Percentiles rank a stretch among this genome's conserved stretches.
These are phyloP conservation scores for Apodemia zela DNA, from an alignment of 2,888 invertebrate species.

Conservation along the genomic window DNA sequence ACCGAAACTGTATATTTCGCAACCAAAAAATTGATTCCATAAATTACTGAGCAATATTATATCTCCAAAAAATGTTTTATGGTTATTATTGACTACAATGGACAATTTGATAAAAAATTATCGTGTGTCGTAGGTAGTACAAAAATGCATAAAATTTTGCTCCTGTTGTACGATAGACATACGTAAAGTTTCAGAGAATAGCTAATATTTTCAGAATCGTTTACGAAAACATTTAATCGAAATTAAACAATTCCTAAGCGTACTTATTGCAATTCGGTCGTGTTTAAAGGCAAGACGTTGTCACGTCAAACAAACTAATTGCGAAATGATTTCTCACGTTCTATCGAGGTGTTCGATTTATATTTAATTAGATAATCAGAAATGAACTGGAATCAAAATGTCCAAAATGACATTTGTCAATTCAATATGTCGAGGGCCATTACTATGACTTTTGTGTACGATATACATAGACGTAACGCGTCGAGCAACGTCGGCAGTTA, in stretches of 20 bases:
- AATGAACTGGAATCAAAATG: conserved; percentile 48
- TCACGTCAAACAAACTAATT: conserved; percentile 40
- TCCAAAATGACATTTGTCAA: conserved; percentile 64
- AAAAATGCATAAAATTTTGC: too few relatives aligned
- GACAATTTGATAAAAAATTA: too few relatives aligned
- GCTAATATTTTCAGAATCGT: too few relatives aligned
- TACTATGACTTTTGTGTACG: conserved; percentile 32
- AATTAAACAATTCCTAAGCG: background rate
- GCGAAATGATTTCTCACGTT: conserved; percentile 4
- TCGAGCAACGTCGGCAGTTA: background rate
- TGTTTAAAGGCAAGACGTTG: conserved; percentile 52
- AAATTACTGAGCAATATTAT: too few relatives aligned
- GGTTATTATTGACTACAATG: too few relatives aligned
- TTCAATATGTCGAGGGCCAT: conserved; percentile 50
- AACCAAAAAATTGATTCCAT: too few relatives aligned
- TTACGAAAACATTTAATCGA: too few relatives aligned
- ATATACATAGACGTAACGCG: background rate
- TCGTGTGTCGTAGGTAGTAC: too few relatives aligned
- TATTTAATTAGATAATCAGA: conserved; percentile 28
- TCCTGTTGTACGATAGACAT: too few relatives aligned
- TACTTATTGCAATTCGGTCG: conserved; percentile 46
- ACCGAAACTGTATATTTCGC: too few relatives aligned
- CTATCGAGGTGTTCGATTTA: conserved; percentile 2
- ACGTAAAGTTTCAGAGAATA: too few relatives aligned
- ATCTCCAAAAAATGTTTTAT: too few relatives aligned